A percentile compares a stretch with the other conserved stretches of the same genome.
phyloP scores from a whole-genome alignment of 2,113 vertebrate species.

The Sorex araneus region DNA sequence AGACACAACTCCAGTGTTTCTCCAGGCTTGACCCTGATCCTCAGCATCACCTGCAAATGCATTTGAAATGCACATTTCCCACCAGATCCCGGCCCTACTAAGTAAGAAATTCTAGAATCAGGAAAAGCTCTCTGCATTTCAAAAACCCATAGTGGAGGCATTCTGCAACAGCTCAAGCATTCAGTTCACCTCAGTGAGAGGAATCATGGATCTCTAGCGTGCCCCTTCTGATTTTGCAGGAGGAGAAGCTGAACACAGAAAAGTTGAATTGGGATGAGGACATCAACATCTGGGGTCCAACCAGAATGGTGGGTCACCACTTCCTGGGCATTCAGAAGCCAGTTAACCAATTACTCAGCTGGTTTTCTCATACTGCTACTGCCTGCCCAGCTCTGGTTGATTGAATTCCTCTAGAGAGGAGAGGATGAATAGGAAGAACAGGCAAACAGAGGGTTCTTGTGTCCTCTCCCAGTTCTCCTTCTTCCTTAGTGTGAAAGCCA shows the following conservation, averaged over 20 bases:
- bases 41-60: neutral
- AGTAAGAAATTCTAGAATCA: neutral
- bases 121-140: neutral
- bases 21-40: neutral
- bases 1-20: no score
- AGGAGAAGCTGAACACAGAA: neutral
- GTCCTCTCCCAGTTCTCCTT: neutral
- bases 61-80: neutral
- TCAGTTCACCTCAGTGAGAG: neutral
- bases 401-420: neutral
- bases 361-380: neutral
- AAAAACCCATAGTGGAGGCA: neutral
- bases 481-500: neutral
- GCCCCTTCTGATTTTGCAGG: neutral
- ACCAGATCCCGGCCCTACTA: neutral
- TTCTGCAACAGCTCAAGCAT: accelerated
- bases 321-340: neutral
- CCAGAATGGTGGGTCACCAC: neutral
- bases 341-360: neutral
- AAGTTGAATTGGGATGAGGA: neutral
- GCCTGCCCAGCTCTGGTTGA: neutral
- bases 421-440: neutral
- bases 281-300: neutral
- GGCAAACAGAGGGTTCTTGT: neutral
- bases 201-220: neutral